Base-by-base conservation (phyloP, 2,888 invertebrate genomes). In the Diloba caeruleocephala region DNA sequence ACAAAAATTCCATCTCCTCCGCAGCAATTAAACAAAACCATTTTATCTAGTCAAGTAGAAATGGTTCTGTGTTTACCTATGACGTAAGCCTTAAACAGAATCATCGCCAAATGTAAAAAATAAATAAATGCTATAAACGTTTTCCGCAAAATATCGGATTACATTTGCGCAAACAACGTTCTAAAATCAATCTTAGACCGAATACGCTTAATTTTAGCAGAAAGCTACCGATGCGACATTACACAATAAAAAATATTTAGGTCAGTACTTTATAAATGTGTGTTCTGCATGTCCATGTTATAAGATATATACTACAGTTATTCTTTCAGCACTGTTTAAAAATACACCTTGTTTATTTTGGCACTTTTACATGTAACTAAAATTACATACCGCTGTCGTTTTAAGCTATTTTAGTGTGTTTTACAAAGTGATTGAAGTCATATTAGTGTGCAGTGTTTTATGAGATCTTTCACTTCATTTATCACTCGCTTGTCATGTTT, bases 331-430 rank as follows among this genome's bases (percentile, higher is more conserved):
- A 26, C 36, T 25, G 21, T 56, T 55, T 71, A 71, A 64, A 79
- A 78, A 78, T 75, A 75, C 37, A 43, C 32, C 44, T 31, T 67
- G 74, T 75, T 74, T 74, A 71, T 75, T 78, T 78, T 73, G 70
- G 75, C 65, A 68, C 61, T 60, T 59, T 53, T 43, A 54, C 59
- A 54, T 60, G 53, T 53, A 33, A 59, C 58, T 52, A 66, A 53
- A 67, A 58, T 55, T 58, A 53, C 28, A 54, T 37, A 14, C 23
- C 58, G 51, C 23, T 53, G 46, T 55, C 51, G 53, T 56, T 72
- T 51, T 51, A 50, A 46, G 52, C 55, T 56, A 72, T 61, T 61
- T 55, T 25, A 55, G 53, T 32, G 7, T 26, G 25, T 57, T 59
- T 50, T 15, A 29, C 48, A 26, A 43, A 29, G 65, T 58, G 33